Evolutionary conservation across 2,888 invertebrate species (phyloP).

Genomic region (Tubiluchus corallicola): DNA sequence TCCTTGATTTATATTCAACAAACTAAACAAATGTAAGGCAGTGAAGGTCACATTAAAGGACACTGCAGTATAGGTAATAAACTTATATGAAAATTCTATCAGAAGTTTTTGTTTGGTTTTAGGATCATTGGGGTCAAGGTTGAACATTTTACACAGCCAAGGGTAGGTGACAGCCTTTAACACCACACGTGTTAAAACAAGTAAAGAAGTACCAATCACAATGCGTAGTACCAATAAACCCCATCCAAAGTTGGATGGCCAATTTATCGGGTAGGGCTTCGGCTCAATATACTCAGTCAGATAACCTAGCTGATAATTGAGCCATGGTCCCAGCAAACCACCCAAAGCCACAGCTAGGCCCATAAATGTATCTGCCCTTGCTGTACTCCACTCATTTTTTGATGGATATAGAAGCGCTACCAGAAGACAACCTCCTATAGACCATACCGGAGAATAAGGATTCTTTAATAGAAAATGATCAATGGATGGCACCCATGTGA

Average conservation of each 20-base stretch:
- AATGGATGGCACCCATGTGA: constrained; percentile 51
- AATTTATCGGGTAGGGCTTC: constrained; percentile 55
- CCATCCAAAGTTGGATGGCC: constrained; percentile 54
- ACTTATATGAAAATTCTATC: constrained; percentile 65
- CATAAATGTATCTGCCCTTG: constrained; percentile 72
- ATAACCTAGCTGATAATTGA: constrained; percentile 55
- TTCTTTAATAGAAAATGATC: constrained; percentile 51
- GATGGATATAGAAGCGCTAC: constrained; percentile 59
- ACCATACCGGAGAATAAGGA: constrained; percentile 41
- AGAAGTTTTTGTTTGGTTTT: constrained; percentile 37
- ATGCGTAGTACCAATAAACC: constrained; percentile 46
- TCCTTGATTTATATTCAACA: constrained; percentile 54
- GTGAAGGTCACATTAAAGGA: constrained; percentile 57
- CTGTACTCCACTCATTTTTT: constrained; percentile 71
- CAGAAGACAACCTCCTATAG: constrained; percentile 43
- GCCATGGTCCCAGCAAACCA: constrained; percentile 58
- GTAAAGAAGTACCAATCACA: constrained; percentile 51
- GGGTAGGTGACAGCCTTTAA: constrained; percentile 50
- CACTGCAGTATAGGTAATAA: constrained; percentile 55
- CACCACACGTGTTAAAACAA: constrained; percentile 42
- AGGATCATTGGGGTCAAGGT: constrained; percentile 44
- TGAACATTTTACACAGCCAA: constrained; percentile 46
- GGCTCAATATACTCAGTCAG: constrained; percentile 35
- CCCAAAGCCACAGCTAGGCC: constrained; percentile 64
- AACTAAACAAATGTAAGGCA: constrained; percentile 54